Percentiles rank a stretch among this genome's conserved stretches.
phyloP scores from a whole-genome alignment of 2,888 invertebrate species.

The Folsomia manolachei region DNA sequence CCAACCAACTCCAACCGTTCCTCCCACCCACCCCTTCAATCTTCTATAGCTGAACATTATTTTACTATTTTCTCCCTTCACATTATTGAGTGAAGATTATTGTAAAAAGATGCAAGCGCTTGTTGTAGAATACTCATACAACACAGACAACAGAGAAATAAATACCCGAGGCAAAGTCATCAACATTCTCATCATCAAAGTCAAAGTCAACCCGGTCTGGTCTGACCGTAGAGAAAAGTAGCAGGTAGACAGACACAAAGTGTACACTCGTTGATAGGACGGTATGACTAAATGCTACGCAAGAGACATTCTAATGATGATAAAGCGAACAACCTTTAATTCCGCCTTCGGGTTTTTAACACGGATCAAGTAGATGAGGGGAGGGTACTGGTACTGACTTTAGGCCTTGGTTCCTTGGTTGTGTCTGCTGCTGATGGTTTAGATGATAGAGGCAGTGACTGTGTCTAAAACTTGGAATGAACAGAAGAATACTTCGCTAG shows the following conservation, averaged over 20 bases:
- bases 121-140: not conserved
- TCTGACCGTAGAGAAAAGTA: not conserved
- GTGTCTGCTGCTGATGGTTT: not conserved
- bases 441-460: not conserved
- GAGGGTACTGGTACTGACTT: not conserved
- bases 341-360: slow-evolving; percentile 23
- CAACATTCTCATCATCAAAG: slow-evolving; percentile 34
- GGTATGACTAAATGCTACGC: slow-evolving; percentile 29
- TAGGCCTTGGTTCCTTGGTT: too few relatives aligned
- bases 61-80: too few relatives aligned
- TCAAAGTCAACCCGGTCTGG: too few relatives aligned
- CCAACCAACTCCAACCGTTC: not conserved
- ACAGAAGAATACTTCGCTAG: slow-evolving; percentile 5
- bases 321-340: slow-evolving; percentile 14
- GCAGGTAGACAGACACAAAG: too few relatives aligned
- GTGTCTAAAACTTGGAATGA: not conserved
- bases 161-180: slow-evolving; percentile 43
- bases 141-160: slow-evolving; percentile 38
- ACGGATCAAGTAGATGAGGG: not conserved
- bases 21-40: not conserved
- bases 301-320: slow-evolving; percentile 21
- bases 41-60: not conserved
- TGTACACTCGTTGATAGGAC: slow-evolving; percentile 26
- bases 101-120: too few relatives aligned
- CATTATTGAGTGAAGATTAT: not conserved